phyloP scores from a whole-genome alignment of 2,797 vertebrate genomes.

The Myioborus melanocephalus region DNA sequence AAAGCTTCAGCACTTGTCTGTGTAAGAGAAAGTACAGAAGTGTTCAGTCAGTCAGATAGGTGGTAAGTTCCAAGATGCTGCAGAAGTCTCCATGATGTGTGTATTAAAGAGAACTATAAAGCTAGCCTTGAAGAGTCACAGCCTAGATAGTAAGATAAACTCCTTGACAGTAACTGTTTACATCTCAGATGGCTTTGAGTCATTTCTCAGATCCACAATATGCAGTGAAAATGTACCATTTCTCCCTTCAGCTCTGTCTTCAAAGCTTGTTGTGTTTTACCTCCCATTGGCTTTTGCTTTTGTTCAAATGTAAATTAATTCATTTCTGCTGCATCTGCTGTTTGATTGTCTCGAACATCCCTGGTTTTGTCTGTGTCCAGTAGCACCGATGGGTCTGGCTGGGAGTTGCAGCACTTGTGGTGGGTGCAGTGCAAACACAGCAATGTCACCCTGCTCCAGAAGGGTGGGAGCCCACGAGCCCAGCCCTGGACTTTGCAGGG shows the following conservation, averaged over 20 bases:
- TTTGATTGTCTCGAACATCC: conserved; percentile 19
- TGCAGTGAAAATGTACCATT: conserved; percentile 25
- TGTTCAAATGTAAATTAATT: conserved; percentile 58
- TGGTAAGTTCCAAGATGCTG: not conserved
- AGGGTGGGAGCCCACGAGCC: not conserved
- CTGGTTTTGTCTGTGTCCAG: not conserved
- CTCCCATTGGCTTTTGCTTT: conserved; percentile 23
- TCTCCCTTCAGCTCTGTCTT: conserved; percentile 18
- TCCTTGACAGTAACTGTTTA: conserved; percentile 32
- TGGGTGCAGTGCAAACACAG: not conserved
- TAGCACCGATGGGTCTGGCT: not conserved
- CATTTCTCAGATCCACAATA: not conserved
- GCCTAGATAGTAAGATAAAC: conserved; percentile 21
- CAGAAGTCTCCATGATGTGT: not conserved
- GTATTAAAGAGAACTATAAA: conserved; percentile 6
- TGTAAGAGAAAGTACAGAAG: conserved; percentile 12
- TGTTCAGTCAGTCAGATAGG: not conserved
- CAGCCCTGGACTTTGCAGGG: not conserved
- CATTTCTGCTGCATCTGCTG: conserved; percentile 25
- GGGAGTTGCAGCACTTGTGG: not conserved
- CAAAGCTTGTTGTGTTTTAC: conserved; percentile 38
- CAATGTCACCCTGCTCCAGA: not conserved
- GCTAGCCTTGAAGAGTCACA: conserved; percentile 25
- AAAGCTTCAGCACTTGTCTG: conserved; percentile 29
- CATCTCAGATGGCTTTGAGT: conserved; percentile 32